Evolutionary conservation across 2,797 vertebrate genomes (phyloP).

Genomic region (Aulostomus chinensis): DNA sequence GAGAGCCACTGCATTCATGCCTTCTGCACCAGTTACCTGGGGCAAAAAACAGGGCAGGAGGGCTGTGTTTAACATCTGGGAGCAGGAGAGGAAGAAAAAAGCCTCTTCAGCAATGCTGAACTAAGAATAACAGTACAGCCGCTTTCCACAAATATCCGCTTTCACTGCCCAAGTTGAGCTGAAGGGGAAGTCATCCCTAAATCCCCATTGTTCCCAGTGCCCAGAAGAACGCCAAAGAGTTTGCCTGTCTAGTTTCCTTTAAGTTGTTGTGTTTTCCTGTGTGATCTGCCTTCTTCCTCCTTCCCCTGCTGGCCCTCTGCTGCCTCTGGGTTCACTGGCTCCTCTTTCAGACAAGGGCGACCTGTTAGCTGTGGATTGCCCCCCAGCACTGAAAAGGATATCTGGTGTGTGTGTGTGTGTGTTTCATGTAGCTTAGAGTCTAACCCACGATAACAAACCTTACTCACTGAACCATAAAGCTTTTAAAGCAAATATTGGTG

Average conservation of each 20-base stretch:
- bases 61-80: constrained; percentile 38
- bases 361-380: constrained; percentile 48
- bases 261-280: constrained; percentile 40
- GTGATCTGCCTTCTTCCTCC: constrained; percentile 31
- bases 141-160: constrained; percentile 49
- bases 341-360: constrained; percentile 45
- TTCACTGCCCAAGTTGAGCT: constrained; percentile 38
- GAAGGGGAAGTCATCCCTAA: constrained; percentile 56
- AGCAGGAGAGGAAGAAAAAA: constrained; percentile 50
- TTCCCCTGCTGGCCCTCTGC: constrained; percentile 3
- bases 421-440: constrained; percentile 26
- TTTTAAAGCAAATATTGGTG: constrained; percentile 45
- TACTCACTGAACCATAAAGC: constrained; percentile 44
- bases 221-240: constrained; percentile 38
- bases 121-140: constrained; percentile 53
- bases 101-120: constrained; percentile 42
- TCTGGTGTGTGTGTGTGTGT: neutral
- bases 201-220: constrained; percentile 53
- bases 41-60: constrained; percentile 21
- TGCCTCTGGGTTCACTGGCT: constrained; percentile 29
- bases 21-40: constrained; percentile 1
- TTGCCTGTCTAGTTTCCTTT: constrained; percentile 44
- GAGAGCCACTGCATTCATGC: constrained; percentile 3
- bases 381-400: constrained; percentile 38
- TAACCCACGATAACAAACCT: constrained; percentile 43